A percentile compares a stretch with the other conserved stretches of the same genome.
phyloP scores from a whole-genome alignment of 2,888 invertebrate species.

The Polydrusus tereticollis region DNA sequence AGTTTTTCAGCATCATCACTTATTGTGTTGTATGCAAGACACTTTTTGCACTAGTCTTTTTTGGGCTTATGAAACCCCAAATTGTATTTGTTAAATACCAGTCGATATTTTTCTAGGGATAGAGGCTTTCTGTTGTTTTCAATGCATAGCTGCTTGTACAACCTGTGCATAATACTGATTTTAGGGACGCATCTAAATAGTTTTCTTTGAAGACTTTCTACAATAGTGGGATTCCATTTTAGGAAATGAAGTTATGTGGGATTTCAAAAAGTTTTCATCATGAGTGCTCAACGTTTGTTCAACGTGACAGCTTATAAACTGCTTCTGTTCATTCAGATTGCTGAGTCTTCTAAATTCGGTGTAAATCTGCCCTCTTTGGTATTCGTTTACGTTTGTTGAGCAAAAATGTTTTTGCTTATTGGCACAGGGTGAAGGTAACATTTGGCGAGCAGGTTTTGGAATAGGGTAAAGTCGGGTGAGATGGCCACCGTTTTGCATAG shows the following conservation, averaged over 20 bases:
- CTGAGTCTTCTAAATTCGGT: too few species aligned
- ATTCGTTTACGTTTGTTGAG: too few species aligned
- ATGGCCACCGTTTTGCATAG: too few species aligned
- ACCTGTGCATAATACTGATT: constrained; percentile 49
- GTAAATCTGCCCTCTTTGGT: too few species aligned
- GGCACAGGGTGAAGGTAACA: too few species aligned
- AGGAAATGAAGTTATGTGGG: constrained; percentile 48
- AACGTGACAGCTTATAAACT: too few species aligned
- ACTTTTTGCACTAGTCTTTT: constrained; percentile 56
- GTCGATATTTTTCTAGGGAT: constrained; percentile 47
- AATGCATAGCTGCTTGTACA: constrained; percentile 46
- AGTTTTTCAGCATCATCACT: constrained; percentile 40
- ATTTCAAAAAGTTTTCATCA: constrained; percentile 39
- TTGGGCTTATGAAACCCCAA: constrained; percentile 50
- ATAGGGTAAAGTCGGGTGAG: too few species aligned
- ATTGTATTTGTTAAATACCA: constrained; percentile 49
- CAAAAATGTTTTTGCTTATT: too few species aligned
- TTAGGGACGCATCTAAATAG: neutral
- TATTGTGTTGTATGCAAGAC: constrained; percentile 45
- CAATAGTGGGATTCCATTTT: constrained; percentile 54
- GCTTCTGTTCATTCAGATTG: too few species aligned
- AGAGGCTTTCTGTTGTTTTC: constrained; percentile 30
- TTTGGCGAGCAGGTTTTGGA: too few species aligned
- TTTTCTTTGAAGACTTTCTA: constrained; percentile 16
- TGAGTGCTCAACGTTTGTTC: constrained; percentile 34